phyloP scores from a whole-genome alignment of 2,888 invertebrate genomes.

The Ennomos fuscantarius region DNA sequence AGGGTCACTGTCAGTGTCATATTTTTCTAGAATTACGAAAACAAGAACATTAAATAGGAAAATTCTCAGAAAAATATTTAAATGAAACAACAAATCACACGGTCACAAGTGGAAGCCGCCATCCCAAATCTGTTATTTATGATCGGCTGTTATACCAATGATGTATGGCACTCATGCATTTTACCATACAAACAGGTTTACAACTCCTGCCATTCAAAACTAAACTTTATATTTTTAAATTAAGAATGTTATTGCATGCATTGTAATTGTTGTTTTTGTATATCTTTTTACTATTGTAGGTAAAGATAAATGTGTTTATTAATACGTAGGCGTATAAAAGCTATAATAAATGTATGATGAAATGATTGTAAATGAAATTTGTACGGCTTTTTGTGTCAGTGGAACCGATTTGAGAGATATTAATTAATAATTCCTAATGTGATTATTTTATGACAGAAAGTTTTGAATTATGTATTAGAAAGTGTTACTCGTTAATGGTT shows the following conservation, averaged over 20 bases:
- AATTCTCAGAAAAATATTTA: slow-evolving; percentile 3
- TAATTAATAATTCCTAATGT: slow-evolving; percentile 23
- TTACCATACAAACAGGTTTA: slow-evolving; percentile 24
- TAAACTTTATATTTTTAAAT: slow-evolving; percentile 13
- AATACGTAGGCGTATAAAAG: slow-evolving; percentile 58
- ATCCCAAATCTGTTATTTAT: slow-evolving; percentile 67
- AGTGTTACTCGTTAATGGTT: neutral
- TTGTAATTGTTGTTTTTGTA: slow-evolving; percentile 6
- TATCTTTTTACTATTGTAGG: slow-evolving; percentile 43
- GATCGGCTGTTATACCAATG: slow-evolving; percentile 65
- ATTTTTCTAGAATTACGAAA: neutral
- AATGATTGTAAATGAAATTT: slow-evolving; percentile 60
- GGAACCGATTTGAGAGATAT: slow-evolving; percentile 23
- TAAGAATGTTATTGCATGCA: slow-evolving; percentile 23
- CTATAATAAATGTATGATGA: slow-evolving; percentile 61
- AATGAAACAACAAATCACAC: slow-evolving; percentile 31
- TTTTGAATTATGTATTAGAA: slow-evolving; percentile 5
- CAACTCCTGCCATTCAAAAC: slow-evolving; percentile 24
- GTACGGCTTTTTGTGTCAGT: slow-evolving; percentile 30
- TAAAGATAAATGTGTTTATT: slow-evolving; percentile 54
- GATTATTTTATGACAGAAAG: slow-evolving; percentile 15
- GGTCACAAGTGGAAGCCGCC: slow-evolving; percentile 54
- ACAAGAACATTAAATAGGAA: neutral
- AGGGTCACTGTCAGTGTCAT: too few species aligned
- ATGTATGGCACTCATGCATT: slow-evolving; percentile 61